Evolutionary conservation across 2,888 invertebrate species (phyloP).

Genomic region (Pseudoips prasinana): DNA sequence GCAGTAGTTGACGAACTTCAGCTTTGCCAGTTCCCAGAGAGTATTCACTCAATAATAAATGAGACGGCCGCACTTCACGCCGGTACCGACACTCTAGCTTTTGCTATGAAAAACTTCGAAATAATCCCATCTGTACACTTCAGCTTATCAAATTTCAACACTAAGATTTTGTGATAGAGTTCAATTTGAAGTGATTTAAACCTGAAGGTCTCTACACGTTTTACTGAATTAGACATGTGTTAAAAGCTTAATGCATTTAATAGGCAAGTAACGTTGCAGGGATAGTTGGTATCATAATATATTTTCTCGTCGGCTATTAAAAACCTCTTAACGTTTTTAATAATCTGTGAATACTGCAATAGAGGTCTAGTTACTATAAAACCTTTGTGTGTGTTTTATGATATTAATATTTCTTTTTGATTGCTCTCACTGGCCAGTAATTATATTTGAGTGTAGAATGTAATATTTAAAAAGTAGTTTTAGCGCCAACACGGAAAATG

Average conservation of each 20-base stretch:
- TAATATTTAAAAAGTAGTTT: too few relatives aligned
- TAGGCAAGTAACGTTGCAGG: conserved; percentile 51
- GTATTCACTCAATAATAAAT: conserved; percentile 79
- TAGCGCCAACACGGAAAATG: too few relatives aligned
- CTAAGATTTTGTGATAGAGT: conserved; percentile 12
- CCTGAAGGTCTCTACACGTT: conserved; percentile 38
- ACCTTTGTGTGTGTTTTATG: too few relatives aligned
- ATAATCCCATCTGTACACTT: conserved; percentile 45
- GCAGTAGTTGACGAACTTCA: too few relatives aligned
- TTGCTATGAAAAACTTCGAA: conserved; percentile 55
- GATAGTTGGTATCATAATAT: too few relatives aligned
- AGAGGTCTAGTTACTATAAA: too few relatives aligned
- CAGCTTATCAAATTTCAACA: conserved; percentile 33
- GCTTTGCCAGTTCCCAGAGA: conserved; percentile 53
- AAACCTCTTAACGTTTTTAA: too few relatives aligned
- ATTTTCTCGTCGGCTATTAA: too few relatives aligned
- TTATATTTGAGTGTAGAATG: too few relatives aligned
- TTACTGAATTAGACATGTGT: conserved; percentile 74
- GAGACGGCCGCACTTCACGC: conserved; percentile 75
- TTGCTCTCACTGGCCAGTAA: too few relatives aligned
- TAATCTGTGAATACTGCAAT: too few relatives aligned
- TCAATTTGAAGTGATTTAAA: conserved; percentile 29
- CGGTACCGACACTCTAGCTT: conserved; percentile 65
- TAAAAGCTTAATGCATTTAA: conserved; percentile 77
- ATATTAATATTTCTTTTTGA: too few relatives aligned